These are phyloP conservation scores for Pristionchus arcanus DNA, from an alignment of 2,888 invertebrate genomes.

Conservation along the genomic window DNA sequence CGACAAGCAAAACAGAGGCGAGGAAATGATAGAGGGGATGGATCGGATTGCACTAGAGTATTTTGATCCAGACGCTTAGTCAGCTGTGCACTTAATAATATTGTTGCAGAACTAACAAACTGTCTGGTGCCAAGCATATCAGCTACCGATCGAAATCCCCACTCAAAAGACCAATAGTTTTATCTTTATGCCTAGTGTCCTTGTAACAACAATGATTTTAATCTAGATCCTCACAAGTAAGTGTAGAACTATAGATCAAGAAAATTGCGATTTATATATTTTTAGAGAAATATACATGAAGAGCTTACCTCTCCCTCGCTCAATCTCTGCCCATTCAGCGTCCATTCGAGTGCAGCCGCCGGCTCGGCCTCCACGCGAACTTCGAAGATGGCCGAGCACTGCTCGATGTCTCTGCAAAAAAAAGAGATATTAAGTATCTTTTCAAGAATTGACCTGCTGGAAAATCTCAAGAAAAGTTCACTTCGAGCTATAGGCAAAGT, in stretches of 20 bases:
- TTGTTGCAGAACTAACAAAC: too few species aligned
- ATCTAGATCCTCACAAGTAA: too few species aligned
- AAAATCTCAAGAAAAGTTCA: too few species aligned
- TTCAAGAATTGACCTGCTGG: constrained; percentile 55
- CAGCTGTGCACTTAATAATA: not conserved
- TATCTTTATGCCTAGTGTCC: too few species aligned
- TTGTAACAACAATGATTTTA: too few species aligned
- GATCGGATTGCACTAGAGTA: not conserved
- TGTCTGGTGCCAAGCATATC: too few species aligned
- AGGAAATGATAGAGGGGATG: not conserved
- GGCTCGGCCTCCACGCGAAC: constrained; percentile 77
- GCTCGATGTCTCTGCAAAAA: constrained; percentile 63
- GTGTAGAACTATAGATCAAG: too few species aligned
- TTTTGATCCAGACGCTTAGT: not conserved
- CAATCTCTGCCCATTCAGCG: constrained; percentile 72
- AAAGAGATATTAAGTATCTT: not conserved
- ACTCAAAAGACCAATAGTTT: too few species aligned
- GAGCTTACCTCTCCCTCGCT: constrained; percentile 62
- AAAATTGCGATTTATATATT: too few species aligned
- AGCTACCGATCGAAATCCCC: too few species aligned
- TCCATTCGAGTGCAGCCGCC: constrained; percentile 75
- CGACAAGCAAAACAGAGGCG: not conserved
- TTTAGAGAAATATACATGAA: too few species aligned
- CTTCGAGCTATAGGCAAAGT: too few species aligned
- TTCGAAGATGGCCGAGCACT: constrained; percentile 74